These are phyloP conservation scores for Sphaeramia orbicularis DNA, from an alignment of 2,797 vertebrate genomes.

Conservation along the genomic window DNA sequence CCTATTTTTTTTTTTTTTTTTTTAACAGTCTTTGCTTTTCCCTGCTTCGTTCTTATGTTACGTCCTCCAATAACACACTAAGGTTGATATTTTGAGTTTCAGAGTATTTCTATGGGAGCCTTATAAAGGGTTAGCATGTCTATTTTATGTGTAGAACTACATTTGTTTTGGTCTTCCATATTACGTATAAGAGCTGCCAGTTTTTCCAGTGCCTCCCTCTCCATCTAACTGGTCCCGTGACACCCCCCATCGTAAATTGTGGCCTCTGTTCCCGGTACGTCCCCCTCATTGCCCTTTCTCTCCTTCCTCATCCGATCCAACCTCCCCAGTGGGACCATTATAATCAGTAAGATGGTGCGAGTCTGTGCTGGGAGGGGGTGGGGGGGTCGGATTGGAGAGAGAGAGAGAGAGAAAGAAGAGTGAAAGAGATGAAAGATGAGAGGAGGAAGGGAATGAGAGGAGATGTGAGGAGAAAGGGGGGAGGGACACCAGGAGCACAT, in stretches of 20 bases:
- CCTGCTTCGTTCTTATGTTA: too few species aligned
- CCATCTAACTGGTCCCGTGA: conserved; percentile 64
- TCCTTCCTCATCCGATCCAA: conserved; percentile 55
- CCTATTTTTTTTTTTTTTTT: too few species aligned
- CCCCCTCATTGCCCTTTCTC: conserved; percentile 49
- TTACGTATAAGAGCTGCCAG: conserved; percentile 22
- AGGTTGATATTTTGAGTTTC: too few species aligned
- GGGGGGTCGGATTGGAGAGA: too few species aligned
- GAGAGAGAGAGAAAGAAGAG: conserved; percentile 24
- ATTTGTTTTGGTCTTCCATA: conserved; percentile 21
- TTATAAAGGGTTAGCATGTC: too few species aligned
- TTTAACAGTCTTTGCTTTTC: too few species aligned
- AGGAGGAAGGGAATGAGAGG: conserved; percentile 40
- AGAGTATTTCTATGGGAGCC: too few species aligned
- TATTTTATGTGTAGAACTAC: conserved; percentile 1
- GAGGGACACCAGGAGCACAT: conserved; percentile 70
- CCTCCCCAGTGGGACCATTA: conserved; percentile 72
- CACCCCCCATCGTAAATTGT: conserved; percentile 57
- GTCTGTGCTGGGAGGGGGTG: conserved; percentile 40
- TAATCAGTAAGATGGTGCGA: conserved; percentile 63
- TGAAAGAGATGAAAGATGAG: conserved; percentile 61
- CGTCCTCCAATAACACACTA: too few species aligned
- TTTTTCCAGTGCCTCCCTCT: conserved; percentile 60
- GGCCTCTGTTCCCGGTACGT: conserved; percentile 38
- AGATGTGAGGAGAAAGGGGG: conserved; percentile 43